Evolutionary conservation across 2,113 vertebrate species (phyloP).

Genomic region (Chaenogobius annularis): DNA sequence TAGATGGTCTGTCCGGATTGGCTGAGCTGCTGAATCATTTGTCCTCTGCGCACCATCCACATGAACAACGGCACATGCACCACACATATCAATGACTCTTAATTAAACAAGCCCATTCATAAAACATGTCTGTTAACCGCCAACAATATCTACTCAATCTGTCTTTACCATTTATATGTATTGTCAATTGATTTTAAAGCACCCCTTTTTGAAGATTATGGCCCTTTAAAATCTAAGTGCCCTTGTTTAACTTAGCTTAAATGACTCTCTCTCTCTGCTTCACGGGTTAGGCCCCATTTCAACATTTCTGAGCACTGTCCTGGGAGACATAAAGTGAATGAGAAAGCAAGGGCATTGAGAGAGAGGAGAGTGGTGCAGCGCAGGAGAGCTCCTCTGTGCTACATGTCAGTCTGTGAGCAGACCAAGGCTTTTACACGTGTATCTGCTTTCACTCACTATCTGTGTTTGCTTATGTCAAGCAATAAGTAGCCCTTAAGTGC

Average conservation of each 20-base stretch:
- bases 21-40: constrained; percentile 71
- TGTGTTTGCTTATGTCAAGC: constrained; percentile 48
- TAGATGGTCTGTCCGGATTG: constrained; percentile 55
- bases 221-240: constrained; percentile 75
- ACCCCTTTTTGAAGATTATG: constrained; percentile 71
- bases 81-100: constrained; percentile 40
- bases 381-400: constrained; percentile 35
- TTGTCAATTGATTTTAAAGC: constrained; percentile 75
- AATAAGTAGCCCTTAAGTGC: constrained; percentile 70
- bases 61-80: neutral
- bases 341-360: constrained; percentile 67
- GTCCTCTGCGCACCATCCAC: constrained; percentile 53
- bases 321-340: constrained; percentile 75
- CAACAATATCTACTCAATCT: constrained; percentile 54
- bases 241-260: constrained; percentile 79
- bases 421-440: constrained; percentile 52
- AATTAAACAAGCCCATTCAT: constrained; percentile 55
- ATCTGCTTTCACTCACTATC: constrained; percentile 62
- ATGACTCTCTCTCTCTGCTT: constrained; percentile 71
- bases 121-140: constrained; percentile 50
- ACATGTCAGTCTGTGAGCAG: constrained; percentile 49
- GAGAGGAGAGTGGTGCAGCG: constrained; percentile 29
- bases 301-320: constrained; percentile 75
- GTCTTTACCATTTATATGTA: constrained; percentile 67
- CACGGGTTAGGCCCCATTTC: constrained; percentile 72